Conservation (phyloP, 1,140 invertebrate species). For the Drosophila trapezifrons region DNA sequence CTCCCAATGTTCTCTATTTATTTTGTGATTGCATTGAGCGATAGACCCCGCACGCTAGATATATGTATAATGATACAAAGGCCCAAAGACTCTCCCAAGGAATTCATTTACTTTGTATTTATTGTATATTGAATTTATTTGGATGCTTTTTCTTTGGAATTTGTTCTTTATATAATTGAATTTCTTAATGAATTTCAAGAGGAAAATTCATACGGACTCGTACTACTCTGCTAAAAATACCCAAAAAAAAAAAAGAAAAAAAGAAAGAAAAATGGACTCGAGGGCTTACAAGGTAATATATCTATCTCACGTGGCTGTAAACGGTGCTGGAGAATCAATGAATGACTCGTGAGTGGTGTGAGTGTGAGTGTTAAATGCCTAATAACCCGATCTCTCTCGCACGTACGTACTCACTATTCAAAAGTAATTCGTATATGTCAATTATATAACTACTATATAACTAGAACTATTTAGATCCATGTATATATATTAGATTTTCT, state of each 20-base stretch:
- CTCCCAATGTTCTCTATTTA: neutral
- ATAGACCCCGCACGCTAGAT: neutral
- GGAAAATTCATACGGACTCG: constrained; percentile 66
- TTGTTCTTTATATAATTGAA: constrained; percentile 67
- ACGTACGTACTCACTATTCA: constrained; percentile 51
- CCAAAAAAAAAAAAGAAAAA: constrained; percentile 30
- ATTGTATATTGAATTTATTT: constrained; percentile 67
- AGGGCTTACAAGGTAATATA: constrained; percentile 17
- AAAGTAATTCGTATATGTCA: constrained; percentile 57
- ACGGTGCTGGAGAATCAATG: constrained; percentile 31
- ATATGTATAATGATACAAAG: neutral
- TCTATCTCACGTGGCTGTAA: constrained; percentile 33
- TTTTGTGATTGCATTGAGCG: neutral
- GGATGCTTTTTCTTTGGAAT: constrained; percentile 40
- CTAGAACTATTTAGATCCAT: constrained; percentile 48
- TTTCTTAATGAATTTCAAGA: constrained; percentile 74
- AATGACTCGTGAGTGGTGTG: constrained; percentile 24
- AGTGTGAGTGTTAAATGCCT: constrained; percentile 72
- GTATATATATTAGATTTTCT: constrained; percentile 72
- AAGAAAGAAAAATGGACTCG: constrained; percentile 8
- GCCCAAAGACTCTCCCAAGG: neutral
- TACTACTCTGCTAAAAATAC: constrained; percentile 40
- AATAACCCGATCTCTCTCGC: constrained; percentile 55
- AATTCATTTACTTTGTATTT: constrained; percentile 43
- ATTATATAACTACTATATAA: constrained; percentile 54